Conservation (phyloP, 2,888 invertebrate species). For the Drosophila setosimentum region DNA sequence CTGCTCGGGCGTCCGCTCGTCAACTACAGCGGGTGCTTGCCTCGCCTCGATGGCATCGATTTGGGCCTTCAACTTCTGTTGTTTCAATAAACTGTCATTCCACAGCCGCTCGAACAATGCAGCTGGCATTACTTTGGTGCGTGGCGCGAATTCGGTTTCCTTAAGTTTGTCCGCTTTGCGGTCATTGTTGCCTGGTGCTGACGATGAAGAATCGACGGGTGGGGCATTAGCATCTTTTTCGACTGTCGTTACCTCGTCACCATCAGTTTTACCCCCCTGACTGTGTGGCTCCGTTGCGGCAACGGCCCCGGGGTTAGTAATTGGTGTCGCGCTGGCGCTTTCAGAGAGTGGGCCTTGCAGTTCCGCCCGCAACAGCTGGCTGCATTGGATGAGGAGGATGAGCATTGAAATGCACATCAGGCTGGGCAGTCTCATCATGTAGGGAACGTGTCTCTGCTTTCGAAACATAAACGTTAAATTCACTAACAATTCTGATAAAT, state of each 20-base stretch:
- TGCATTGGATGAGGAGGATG: slow-evolving; percentile 42
- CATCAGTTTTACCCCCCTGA: slow-evolving; percentile 27
- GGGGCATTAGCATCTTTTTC: slow-evolving; percentile 45
- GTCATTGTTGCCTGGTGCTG: slow-evolving; percentile 55
- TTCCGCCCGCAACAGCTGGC: slow-evolving; percentile 60
- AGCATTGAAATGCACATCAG: slow-evolving; percentile 56
- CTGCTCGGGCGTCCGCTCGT: slow-evolving; percentile 85
- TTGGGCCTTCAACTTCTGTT: slow-evolving; percentile 76
- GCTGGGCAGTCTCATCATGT: slow-evolving; percentile 60
- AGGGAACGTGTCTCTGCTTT: slow-evolving; percentile 21
- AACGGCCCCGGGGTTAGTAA: slow-evolving; percentile 3
- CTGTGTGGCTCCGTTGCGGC: slow-evolving; percentile 17
- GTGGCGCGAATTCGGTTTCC: slow-evolving; percentile 61
- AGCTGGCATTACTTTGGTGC: slow-evolving; percentile 67
- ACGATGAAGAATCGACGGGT: slow-evolving; percentile 18
- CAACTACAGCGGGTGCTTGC: slow-evolving; percentile 70
- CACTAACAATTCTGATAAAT: slow-evolving; percentile 39
- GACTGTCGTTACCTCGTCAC: slow-evolving; percentile 48
- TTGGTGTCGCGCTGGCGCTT: slow-evolving; percentile 49
- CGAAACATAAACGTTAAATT: slow-evolving; percentile 20
- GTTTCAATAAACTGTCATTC: slow-evolving; percentile 70
- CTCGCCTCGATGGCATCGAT: slow-evolving; percentile 70
- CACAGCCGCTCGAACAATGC: slow-evolving; percentile 75
- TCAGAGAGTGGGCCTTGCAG: slow-evolving; percentile 71
- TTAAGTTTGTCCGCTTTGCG: slow-evolving; percentile 64